A percentile compares a stretch with the other conserved stretches of the same genome.
Conservation (phyloP, 2,113 vertebrate genomes). For the Damaliscus lunatus region DNA sequence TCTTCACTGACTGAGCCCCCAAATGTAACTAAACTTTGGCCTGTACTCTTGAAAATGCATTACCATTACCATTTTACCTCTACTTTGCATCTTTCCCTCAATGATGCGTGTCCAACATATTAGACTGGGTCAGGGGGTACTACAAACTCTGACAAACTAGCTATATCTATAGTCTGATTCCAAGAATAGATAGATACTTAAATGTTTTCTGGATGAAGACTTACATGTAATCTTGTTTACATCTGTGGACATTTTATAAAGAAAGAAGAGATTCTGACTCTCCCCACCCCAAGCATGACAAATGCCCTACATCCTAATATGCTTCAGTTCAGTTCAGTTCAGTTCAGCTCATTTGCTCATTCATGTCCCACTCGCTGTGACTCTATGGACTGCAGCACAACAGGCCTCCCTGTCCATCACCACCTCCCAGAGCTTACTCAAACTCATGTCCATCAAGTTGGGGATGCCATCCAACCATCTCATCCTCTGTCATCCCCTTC, state of each 20-base stretch:
- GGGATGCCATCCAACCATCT: neutral
- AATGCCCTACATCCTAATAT: neutral
- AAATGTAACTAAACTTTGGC: neutral
- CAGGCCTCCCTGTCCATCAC: neutral
- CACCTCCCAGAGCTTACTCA: neutral
- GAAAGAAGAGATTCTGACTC: neutral
- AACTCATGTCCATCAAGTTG: neutral
- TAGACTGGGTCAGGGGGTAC: neutral
- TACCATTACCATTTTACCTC: neutral
- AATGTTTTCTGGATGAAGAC: neutral
- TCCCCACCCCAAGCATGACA: neutral
- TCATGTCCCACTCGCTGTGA: neutral
- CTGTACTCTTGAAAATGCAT: neutral
- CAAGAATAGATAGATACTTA: neutral
- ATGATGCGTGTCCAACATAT: neutral
- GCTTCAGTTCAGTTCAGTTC: neutral
- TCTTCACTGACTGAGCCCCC: neutral
- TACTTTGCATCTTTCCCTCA: neutral
- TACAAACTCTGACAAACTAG: neutral
- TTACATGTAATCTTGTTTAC: neutral
- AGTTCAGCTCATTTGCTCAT: neutral
- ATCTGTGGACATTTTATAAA: neutral
- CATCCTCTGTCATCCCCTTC: neutral
- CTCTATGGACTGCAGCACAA: neutral
- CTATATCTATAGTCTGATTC: neutral